Base-by-base conservation (phyloP, 2,797 vertebrate genomes). In the Podarcis siculus region DNA sequence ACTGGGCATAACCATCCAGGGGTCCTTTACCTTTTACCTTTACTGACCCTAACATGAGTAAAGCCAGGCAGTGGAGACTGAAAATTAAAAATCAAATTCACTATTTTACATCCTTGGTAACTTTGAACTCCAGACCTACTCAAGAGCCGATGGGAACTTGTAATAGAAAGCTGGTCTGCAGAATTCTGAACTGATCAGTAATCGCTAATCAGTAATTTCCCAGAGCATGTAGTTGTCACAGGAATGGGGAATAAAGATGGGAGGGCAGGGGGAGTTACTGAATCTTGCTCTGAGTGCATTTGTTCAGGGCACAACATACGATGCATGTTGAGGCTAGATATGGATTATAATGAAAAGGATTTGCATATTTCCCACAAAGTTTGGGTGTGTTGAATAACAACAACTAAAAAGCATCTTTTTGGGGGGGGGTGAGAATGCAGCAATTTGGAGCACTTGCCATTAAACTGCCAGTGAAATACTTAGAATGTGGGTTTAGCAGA, bases 321-420 rank as follows among this genome's bases (percentile, higher is more conserved):
- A 93, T 92, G 92, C 89, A 92, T 95, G 93, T 94, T 93, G 92
- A 45, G 87, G 92, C 92, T 93, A 94, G 93, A 95, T 94, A 94
- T 89, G 95, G 81, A 90, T 94, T 94, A 94, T 94, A 94, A 95
- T 95, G 90, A 93, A 93, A 88, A 82, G 35, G 35, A 95, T 95
- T 94, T 95, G 92, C 94, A 94, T 95, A 95, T 94, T 94, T 95
- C 93, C 94, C 89, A 92, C 91, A 93, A 94, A 86, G 92, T 95
- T 94, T 82, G 90, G 93, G 93, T 93, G 88, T 92, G 92, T 67
- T 88, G 90, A 92, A 90, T 92, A 92, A 93, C 86, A 91, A 91
- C 95, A 95, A 92, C 86, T 55, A 91, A 92, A 83, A 91, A 93
- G 90, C 92, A 91, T 83, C 45, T 42, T 42, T 8, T 32, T 15